Base-by-base conservation (phyloP, 1,140 invertebrate species). In the fruit fly (Drosophila melanogaster) region DNA sequence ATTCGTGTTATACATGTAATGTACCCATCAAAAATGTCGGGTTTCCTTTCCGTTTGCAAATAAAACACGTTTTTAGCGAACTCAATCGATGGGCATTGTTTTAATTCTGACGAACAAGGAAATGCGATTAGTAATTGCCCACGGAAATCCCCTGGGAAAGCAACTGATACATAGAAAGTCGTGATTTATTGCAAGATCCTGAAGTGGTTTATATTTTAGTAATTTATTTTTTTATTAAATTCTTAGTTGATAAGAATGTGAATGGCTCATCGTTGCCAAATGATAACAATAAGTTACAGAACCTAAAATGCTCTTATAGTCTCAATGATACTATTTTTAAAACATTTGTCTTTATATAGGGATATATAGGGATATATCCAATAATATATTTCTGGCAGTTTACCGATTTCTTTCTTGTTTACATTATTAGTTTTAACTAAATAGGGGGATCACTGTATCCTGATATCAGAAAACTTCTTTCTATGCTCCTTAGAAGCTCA, bases 71-170 rank as follows among this genome's bases (percentile, higher is more conserved):
- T 74, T 67, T 46, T 15, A 6, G 14, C 40, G n/a, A 49, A 26
- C 17, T 70, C 60, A 73, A 62, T 41, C 37, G 56, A 46, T 41
- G 12, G 14, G 33, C 17, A 75, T 66, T 56, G 43, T 69, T 33
- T 65, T 47, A 67, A 38, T 86, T 86, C 61, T 44, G 66, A 10
- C 30, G 50, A 67, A 83, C 57, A 86, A 79, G 81, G 81, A 83
- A 87, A 83, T 72, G 51, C 61, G 50, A 26, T 10, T 22, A 67
- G 24, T 54, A 19, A 49, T 43, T 55, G 46, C 19, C 33, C 12
- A 8, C 8, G 71, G 60, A 53, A 66, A 58, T 76, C 43, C 72
- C 72, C 24, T 46, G 14, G n/a, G 8, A 5, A 15, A 26, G 11
- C 15, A 50, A 30, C 4, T 43, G 17, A 33, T 51, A 14, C n/a